phyloP scores from a whole-genome alignment of 2,797 vertebrate species.

The Salmo trutta region DNA sequence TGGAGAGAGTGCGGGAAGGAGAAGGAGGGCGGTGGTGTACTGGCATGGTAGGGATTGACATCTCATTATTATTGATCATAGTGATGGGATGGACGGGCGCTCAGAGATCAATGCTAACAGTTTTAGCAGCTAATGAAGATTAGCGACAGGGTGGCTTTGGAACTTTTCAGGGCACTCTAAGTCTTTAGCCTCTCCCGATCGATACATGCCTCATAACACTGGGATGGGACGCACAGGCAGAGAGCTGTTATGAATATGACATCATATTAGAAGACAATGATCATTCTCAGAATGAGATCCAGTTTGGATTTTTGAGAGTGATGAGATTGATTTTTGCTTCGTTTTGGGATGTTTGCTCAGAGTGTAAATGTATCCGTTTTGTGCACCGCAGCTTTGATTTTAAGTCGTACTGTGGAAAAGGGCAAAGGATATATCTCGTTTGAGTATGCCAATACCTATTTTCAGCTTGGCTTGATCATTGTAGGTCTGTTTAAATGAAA shows the following conservation, averaged over 20 bases:
- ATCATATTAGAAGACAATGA: conserved; percentile 1
- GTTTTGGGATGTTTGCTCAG: background rate
- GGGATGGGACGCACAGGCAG: background rate
- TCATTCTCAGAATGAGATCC: background rate
- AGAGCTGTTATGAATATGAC: background rate
- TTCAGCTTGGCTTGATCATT: background rate
- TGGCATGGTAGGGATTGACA: conserved; percentile 7
- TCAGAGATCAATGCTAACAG: conserved; percentile 60
- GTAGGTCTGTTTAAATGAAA: background rate
- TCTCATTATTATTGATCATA: conserved; percentile 31
- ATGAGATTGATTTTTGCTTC: background rate
- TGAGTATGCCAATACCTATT: background rate
- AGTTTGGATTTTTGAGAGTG: background rate
- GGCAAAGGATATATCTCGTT: background rate
- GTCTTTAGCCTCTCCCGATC: conserved; percentile 27
- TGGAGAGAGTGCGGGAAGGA: conserved; percentile 18
- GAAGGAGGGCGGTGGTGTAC: conserved; percentile 13
- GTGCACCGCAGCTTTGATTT: background rate
- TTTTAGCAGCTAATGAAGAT: conserved; percentile 59
- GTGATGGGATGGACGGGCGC: conserved; percentile 33
- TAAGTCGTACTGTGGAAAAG: background rate
- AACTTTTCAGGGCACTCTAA: conserved; percentile 56
- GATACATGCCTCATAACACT: conserved; percentile 27
- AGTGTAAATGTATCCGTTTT: background rate
- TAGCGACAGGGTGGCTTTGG: conserved; percentile 43